Conservation (phyloP, 2,113 vertebrate species). For the Notothenia coriiceps region DNA sequence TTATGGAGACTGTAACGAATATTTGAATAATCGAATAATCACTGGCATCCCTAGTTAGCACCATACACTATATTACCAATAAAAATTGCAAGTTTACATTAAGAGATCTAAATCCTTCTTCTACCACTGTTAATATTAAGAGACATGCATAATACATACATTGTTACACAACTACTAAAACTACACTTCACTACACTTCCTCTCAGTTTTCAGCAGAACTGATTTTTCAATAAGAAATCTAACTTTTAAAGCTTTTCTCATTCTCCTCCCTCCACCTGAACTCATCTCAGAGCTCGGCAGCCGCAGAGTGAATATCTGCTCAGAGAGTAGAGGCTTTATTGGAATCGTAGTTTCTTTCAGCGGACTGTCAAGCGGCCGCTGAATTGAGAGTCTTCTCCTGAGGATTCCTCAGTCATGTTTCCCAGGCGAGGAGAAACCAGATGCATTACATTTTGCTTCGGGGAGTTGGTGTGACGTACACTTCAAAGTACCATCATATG, state of each 20-base stretch:
- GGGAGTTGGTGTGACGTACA: slow-evolving; percentile 8
- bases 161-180: not conserved
- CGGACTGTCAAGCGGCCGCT: slow-evolving; percentile 37
- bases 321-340: slow-evolving; percentile 58
- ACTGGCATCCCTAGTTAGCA: no score
- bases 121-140: no score
- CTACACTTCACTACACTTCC: not conserved
- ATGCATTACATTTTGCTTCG: slow-evolving; percentile 6
- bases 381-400: slow-evolving; percentile 66
- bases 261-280: slow-evolving; percentile 55
- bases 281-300: slow-evolving; percentile 44
- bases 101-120: no score
- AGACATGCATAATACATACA: no score
- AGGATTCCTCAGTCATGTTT: slow-evolving; percentile 62
- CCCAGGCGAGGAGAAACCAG: slow-evolving; percentile 47
- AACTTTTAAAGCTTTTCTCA: slow-evolving; percentile 40
- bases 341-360: slow-evolving; percentile 40
- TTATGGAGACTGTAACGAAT: no score
- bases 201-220: not conserved
- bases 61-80: not conserved
- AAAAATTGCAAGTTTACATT: not conserved
- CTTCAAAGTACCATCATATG: slow-evolving; percentile 51
- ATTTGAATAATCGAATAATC: no score
- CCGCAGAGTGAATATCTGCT: slow-evolving; percentile 58
- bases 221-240: slow-evolving; percentile 46